These are phyloP conservation scores for Xestia rhomboidea DNA, from an alignment of 2,888 invertebrate genomes.

Conservation along the genomic window DNA sequence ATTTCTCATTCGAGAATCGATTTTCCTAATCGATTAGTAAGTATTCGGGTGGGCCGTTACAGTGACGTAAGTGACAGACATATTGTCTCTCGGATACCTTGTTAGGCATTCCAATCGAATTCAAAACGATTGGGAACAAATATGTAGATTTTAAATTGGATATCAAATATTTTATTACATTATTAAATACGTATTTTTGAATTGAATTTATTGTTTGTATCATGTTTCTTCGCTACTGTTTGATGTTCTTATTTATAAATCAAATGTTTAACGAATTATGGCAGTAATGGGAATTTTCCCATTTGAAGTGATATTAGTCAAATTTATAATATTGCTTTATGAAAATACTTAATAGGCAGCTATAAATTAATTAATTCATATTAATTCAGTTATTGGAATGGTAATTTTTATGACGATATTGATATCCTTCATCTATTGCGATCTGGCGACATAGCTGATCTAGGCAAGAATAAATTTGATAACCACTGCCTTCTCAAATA, in stretches of 20 bases:
- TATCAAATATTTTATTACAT: constrained; percentile 72
- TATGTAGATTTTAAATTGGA: constrained; percentile 69
- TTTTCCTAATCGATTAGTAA: constrained; percentile 81
- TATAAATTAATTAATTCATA: constrained; percentile 32
- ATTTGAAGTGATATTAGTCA: constrained; percentile 5
- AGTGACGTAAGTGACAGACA: constrained; percentile 72
- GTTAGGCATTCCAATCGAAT: constrained; percentile 75
- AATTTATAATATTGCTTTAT: constrained; percentile 13
- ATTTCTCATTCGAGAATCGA: constrained; percentile 79
- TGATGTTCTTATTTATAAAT: constrained; percentile 49
- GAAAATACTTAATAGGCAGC: background rate
- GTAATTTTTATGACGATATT: constrained; percentile 41
- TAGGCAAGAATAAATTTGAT: constrained; percentile 30
- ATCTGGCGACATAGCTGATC: constrained; percentile 10
- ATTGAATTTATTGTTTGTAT: constrained; percentile 46
- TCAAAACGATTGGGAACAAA: constrained; percentile 64
- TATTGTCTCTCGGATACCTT: constrained; percentile 72
- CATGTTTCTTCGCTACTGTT: constrained; percentile 61
- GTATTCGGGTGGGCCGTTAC: constrained; percentile 76
- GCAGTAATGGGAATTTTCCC: constrained; percentile 30
- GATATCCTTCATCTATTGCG: constrained; percentile 47
- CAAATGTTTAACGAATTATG: constrained; percentile 26
- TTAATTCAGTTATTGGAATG: constrained; percentile 32
- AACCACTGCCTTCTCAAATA: background rate
- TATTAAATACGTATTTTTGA: constrained; percentile 60